Conservation (phyloP, 2,797 vertebrate species). For the Gephyroberyx darwinii region DNA sequence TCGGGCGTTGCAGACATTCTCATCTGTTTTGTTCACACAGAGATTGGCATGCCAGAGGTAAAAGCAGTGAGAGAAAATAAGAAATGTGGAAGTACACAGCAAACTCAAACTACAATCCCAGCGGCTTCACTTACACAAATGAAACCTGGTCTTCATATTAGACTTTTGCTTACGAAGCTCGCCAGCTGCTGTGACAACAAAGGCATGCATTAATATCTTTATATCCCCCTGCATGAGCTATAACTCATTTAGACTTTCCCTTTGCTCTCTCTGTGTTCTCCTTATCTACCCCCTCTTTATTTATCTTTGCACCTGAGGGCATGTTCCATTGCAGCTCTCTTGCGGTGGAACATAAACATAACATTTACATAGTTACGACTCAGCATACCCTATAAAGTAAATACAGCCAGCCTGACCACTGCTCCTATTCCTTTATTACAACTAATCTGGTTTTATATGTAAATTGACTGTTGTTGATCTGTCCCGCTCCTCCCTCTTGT, state of each 20-base stretch:
- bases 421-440: neutral
- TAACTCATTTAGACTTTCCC: constrained; percentile 36
- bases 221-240: constrained; percentile 41
- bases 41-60: constrained; percentile 16
- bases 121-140: constrained; percentile 81
- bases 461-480: constrained; percentile 1
- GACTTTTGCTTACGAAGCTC: constrained; percentile 80
- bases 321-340: constrained; percentile 43
- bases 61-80: constrained; percentile 24
- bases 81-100: constrained; percentile 55
- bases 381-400: constrained; percentile 1
- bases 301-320: constrained; percentile 54
- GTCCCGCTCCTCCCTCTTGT: neutral
- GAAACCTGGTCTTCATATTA: constrained; percentile 82
- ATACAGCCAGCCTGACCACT: constrained; percentile 13
- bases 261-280: constrained; percentile 27
- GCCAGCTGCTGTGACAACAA: constrained; percentile 79
- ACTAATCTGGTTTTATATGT: constrained; percentile 1
- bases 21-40: constrained; percentile 30
- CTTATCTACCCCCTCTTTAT: constrained; percentile 9
- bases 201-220: constrained; percentile 59
- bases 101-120: constrained; percentile 57
- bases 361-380: constrained; percentile 42
- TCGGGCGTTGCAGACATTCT: constrained; percentile 3
- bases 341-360: constrained; percentile 44